These are phyloP conservation scores for Celastrina argiolus DNA, from an alignment of 2,888 invertebrate genomes.

Conservation along the genomic window DNA sequence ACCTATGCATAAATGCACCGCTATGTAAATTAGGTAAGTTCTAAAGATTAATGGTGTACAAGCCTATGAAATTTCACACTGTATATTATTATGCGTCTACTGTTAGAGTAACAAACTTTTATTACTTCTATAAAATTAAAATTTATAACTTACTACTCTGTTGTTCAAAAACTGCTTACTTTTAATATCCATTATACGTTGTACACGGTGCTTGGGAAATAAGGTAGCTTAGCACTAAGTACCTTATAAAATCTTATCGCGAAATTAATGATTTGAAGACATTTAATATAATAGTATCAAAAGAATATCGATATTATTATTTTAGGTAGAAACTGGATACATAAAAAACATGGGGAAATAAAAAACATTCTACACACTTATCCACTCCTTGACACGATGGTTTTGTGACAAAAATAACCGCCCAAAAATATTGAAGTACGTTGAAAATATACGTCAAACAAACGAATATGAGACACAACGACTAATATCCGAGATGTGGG, in stretches of 20 bases:
- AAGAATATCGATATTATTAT: no score
- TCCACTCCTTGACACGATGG: constrained; percentile 54
- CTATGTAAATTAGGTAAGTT: constrained; percentile 12
- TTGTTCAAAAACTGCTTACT: background rate
- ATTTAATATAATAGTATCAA: no score
- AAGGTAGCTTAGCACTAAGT: no score
- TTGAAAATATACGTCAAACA: constrained; percentile 72
- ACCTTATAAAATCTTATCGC: no score
- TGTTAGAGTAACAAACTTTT: constrained; percentile 7
- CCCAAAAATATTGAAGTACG: constrained; percentile 71
- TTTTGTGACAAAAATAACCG: constrained; percentile 61
- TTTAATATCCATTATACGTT: background rate
- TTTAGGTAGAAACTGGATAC: no score
- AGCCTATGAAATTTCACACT: constrained; percentile 8
- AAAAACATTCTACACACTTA: background rate
- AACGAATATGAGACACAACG: constrained; percentile 60
- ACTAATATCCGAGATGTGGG: constrained; percentile 60
- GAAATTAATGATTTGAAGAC: no score
- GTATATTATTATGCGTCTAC: background rate
- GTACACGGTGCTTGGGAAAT: background rate
- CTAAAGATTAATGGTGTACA: background rate
- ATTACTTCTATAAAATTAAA: constrained; percentile 8
- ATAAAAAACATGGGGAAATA: background rate
- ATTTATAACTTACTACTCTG: constrained; percentile 6
- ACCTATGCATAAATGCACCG: constrained; percentile 33